These are phyloP conservation scores for Orthosia gothica DNA, from an alignment of 2,888 invertebrate genomes.

Conservation along the genomic window DNA sequence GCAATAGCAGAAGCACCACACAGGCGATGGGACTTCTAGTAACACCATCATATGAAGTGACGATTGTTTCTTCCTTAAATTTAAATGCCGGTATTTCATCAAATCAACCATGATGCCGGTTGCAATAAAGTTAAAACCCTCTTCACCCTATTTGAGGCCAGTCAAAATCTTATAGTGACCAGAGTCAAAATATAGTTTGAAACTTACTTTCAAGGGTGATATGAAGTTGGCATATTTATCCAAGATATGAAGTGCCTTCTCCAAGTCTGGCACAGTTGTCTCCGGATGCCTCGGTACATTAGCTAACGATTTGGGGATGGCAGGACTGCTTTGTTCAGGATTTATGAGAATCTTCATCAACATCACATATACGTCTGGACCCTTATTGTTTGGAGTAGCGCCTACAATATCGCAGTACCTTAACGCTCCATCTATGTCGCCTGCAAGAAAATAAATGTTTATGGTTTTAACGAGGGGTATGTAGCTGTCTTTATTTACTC, in stretches of 20 bases:
- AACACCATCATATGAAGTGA: neutral
- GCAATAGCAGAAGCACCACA: no score
- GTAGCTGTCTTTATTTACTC: neutral
- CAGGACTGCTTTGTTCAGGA: conserved; percentile 76
- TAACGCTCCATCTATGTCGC: conserved; percentile 96
- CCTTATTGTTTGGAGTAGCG: conserved; percentile 79
- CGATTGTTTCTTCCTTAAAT: neutral
- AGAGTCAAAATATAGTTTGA: neutral
- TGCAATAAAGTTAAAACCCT: neutral
- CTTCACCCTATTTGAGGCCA: neutral
- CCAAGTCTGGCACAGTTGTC: conserved; percentile 94
- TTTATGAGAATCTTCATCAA: conserved; percentile 91
- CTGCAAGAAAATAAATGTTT: conserved; percentile 67
- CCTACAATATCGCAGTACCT: conserved; percentile 96
- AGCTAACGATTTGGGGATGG: conserved; percentile 85
- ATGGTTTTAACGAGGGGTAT: neutral
- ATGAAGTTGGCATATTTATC: conserved; percentile 96
- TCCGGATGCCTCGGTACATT: conserved; percentile 90
- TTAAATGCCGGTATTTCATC: neutral
- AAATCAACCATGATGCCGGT: neutral
- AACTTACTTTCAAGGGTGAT: conserved; percentile 94
- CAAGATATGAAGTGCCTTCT: conserved; percentile 95
- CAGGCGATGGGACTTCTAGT: neutral
- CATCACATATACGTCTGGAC: conserved; percentile 92
- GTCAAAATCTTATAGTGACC: neutral